Base-by-base conservation (phyloP, 2,113 vertebrate species). In the Labeo catla region DNA sequence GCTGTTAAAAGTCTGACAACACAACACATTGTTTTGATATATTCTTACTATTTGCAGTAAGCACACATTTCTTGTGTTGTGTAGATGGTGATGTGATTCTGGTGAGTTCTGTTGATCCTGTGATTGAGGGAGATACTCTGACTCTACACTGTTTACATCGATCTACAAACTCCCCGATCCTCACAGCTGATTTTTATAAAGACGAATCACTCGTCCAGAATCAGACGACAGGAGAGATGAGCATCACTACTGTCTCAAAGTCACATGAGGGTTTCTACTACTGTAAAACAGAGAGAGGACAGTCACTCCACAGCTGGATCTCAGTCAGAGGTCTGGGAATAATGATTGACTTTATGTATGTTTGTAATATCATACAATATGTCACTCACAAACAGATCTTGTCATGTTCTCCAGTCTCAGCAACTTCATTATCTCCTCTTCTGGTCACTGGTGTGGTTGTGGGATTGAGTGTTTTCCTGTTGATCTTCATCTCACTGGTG, bases 221-320 rank as follows among this genome's bases (percentile, higher is more conserved):
- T 65, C 63, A 65, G 63, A 34, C 63, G 11, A 65, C 63, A 65
- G 63, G 63, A 65, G 63, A 86, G 19, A 72, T 61, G 15, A 79
- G 39, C 52, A 10, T 81, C 66, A 81, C 85, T 61, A 54, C 49
- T 59, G 57, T 59, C 57, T 59, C 57, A 59, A 59, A 59, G 19
- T 59, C 19, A 21, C 57, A 59, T 59, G 19, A 59, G 57, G 57
- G 57, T 59, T 59, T 59, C 57, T 59, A 59, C 57, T 59, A 21
- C 19, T 59, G 57, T 59, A 59, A 59, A 59, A 59, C 57, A 59
- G 19, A n/a, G 54, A 57, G 54, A 57, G 54, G 54, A 57, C 16
- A 19, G 54, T 57, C 54, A 57, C 54, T 16, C 54, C 16, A 57
- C 15, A 59, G 19, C 57, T 59, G 57, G 57, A 66, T 66, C 65